phyloP scores from a whole-genome alignment of 2,888 invertebrate genomes.

The Epistrophella euchroma region DNA sequence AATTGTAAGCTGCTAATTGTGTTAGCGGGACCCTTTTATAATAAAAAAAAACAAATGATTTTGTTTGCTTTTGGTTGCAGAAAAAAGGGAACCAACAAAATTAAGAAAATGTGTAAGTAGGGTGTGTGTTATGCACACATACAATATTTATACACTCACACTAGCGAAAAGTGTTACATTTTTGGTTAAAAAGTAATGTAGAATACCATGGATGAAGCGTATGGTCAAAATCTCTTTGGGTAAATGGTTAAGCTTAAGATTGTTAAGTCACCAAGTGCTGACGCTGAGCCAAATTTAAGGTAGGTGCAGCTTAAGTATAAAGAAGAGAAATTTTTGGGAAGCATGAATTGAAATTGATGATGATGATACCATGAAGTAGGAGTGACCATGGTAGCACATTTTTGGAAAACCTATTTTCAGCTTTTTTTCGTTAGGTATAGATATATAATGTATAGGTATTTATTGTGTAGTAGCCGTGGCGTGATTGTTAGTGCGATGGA shows the following conservation, averaged over 20 bases:
- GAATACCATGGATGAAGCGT: slow-evolving; percentile 23
- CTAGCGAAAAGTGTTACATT: background rate
- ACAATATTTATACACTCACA: background rate
- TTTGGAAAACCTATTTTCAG: too few species aligned
- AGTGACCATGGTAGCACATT: background rate
- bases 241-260: background rate
- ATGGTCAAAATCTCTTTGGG: slow-evolving; percentile 22
- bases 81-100: slow-evolving; percentile 35
- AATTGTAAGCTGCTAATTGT: slow-evolving; percentile 28
- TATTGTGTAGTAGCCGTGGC: too few species aligned
- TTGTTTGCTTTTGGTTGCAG: slow-evolving; percentile 27
- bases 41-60: slow-evolving; percentile 5
- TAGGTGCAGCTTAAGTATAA: background rate
- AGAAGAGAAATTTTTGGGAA: slow-evolving; percentile 28
- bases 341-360: background rate
- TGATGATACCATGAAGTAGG: slow-evolving; percentile 8
- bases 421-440: too few species aligned
- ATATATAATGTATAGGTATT: too few species aligned
- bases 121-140: background rate
- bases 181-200: slow-evolving; percentile 31
- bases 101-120: slow-evolving; percentile 7
- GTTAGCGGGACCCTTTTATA: slow-evolving; percentile 41
- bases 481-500: too few species aligned
- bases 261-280: slow-evolving; percentile 1
- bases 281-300: slow-evolving; percentile 3